phyloP scores from a whole-genome alignment of 2,113 vertebrate species.

The Oncorhynchus masou region DNA sequence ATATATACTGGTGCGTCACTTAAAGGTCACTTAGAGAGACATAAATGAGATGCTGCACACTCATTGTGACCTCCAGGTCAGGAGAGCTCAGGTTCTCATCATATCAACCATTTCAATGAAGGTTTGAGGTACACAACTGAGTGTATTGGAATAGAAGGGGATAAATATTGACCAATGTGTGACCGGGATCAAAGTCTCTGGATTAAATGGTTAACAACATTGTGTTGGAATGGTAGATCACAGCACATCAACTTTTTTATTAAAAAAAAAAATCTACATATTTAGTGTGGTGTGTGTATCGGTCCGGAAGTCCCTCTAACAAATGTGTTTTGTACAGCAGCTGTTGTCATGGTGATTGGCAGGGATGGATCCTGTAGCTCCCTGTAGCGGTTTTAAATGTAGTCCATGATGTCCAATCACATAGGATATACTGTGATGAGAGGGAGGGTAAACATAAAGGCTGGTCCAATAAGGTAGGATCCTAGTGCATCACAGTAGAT shows the following conservation, averaged over 20 bases:
- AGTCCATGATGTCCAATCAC: background rate
- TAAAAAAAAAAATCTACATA: background rate
- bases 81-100: slow-evolving; percentile 21
- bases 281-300: background rate
- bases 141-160: slow-evolving; percentile 29
- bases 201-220: slow-evolving; percentile 13
- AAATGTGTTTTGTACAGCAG: background rate
- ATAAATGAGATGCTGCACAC: background rate
- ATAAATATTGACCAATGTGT: slow-evolving; percentile 5
- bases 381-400: background rate
- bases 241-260: slow-evolving; percentile 33
- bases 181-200: slow-evolving; percentile 25
- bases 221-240: slow-evolving; percentile 38
- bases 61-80: background rate
- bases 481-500: background rate
- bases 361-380: background rate
- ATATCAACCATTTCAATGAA: slow-evolving; percentile 17
- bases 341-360: background rate
- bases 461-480: background rate
- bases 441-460: background rate
- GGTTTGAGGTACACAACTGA: slow-evolving; percentile 10
- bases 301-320: background rate
- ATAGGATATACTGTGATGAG: background rate
- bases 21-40: background rate
- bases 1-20: background rate